Conservation (phyloP, 2,888 invertebrate species). For the Apamea crenata region DNA sequence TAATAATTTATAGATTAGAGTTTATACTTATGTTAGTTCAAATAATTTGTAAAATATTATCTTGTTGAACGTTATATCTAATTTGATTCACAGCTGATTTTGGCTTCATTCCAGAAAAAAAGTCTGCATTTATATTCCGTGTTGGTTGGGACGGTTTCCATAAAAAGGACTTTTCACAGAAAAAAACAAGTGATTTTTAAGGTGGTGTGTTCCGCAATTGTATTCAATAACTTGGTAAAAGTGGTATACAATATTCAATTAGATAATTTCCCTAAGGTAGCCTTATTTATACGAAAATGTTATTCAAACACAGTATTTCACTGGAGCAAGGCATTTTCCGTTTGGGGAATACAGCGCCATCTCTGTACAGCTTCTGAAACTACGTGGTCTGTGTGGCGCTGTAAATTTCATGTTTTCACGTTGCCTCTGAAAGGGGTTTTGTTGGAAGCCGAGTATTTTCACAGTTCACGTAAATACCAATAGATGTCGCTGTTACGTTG, state of each 20-base stretch:
- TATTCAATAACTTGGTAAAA: too few relatives aligned
- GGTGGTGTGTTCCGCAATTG: neutral
- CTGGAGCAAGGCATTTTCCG: constrained; percentile 10
- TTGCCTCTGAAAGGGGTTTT: constrained; percentile 30
- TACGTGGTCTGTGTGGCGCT: constrained; percentile 42
- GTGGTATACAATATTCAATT: neutral
- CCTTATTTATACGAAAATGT: neutral
- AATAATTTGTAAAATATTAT: constrained; percentile 39
- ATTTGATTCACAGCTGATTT: constrained; percentile 36
- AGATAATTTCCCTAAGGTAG: neutral
- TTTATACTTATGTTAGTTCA: constrained; percentile 10
- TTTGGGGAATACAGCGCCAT: constrained; percentile 57
- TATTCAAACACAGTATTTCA: neutral
- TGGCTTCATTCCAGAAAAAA: constrained; percentile 38
- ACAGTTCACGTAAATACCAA: constrained; percentile 34
- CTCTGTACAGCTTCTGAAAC: constrained; percentile 52
- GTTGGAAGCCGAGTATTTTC: constrained; percentile 36
- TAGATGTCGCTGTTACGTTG: constrained; percentile 56
- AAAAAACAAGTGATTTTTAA: neutral
- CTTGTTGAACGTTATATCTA: constrained; percentile 26
- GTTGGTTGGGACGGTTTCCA: neutral
- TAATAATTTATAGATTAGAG: constrained; percentile 35
- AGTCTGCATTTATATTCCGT: neutral
- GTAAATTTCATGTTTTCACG: constrained; percentile 61
- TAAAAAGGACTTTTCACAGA: neutral